Conservation (phyloP, 2,888 invertebrate species). For the Pachliopta kotzebuea region DNA sequence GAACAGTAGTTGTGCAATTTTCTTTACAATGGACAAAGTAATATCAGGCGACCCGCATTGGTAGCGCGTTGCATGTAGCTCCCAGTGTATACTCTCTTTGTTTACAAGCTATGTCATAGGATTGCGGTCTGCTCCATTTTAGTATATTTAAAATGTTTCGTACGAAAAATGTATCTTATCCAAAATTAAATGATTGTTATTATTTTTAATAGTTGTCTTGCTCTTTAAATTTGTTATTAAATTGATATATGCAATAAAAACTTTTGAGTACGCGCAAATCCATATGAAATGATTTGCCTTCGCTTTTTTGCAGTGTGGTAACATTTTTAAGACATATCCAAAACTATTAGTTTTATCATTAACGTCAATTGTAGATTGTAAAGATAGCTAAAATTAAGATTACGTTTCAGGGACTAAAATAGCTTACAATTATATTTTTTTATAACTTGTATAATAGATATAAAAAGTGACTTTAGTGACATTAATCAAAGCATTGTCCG, state of each 20-base stretch:
- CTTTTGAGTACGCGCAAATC: too few species aligned
- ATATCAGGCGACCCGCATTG: conserved; percentile 20
- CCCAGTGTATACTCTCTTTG: conserved; percentile 17
- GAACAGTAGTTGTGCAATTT: neutral
- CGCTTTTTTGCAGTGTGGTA: too few species aligned
- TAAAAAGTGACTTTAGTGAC: neutral
- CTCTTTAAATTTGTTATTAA: too few species aligned
- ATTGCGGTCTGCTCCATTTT: conserved; percentile 23
- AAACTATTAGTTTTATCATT: too few species aligned
- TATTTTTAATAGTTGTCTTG: neutral
- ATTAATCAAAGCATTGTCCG: neutral
- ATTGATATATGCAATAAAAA: too few species aligned
- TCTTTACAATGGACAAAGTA: conserved; percentile 20
- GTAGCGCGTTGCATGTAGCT: conserved; percentile 13
- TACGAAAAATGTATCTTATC: conserved; percentile 6
- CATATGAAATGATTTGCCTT: too few species aligned
- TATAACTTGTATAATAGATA: neutral
- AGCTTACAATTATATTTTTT: neutral
- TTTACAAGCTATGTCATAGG: conserved; percentile 20
- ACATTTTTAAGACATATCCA: too few species aligned
- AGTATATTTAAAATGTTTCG: conserved; percentile 14
- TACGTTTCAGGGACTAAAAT: too few species aligned
- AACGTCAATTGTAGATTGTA: too few species aligned
- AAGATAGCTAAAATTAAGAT: too few species aligned
- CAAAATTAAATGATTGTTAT: neutral